Conservation (phyloP, 2,113 vertebrate species). For the Montifringilla adamsi region DNA sequence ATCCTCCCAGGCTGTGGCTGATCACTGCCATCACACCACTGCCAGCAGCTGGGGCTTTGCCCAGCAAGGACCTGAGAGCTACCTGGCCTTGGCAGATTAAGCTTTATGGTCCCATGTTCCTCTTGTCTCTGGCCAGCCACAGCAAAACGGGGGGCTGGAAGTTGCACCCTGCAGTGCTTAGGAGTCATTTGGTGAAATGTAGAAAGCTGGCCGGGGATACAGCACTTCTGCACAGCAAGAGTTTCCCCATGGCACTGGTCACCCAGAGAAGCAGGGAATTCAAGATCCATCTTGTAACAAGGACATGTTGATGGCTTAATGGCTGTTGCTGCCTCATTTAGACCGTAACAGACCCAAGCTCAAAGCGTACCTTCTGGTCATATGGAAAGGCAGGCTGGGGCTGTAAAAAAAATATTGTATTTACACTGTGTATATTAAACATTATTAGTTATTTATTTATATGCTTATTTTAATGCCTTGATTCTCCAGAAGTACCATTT, state of each 20-base stretch:
- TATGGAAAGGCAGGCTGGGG: not conserved
- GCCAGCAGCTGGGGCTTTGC: not conserved
- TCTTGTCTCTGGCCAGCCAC: not conserved
- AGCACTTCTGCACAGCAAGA: not conserved
- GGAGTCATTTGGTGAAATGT: not conserved
- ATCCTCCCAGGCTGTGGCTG: fast-evolving
- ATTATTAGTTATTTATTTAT: not conserved
- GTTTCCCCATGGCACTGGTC: not conserved
- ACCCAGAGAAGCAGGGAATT: not conserved
- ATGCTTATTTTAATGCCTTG: not conserved
- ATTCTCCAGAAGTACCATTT: not conserved
- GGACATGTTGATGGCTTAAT: not conserved
- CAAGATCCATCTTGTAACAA: not conserved
- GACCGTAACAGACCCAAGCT: not conserved
- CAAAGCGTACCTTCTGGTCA: not conserved
- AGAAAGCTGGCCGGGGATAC: not conserved
- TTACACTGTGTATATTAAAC: not conserved
- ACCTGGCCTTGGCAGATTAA: not conserved
- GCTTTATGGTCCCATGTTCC: not conserved
- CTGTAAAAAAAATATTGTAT: not conserved
- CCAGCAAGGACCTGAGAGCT: not conserved
- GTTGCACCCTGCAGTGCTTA: not conserved
- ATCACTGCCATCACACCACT: not conserved
- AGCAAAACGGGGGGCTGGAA: not conserved
- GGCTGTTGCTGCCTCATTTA: not conserved